Conservation (phyloP, 2,797 vertebrate species). For the Enteromius viviparus region DNA sequence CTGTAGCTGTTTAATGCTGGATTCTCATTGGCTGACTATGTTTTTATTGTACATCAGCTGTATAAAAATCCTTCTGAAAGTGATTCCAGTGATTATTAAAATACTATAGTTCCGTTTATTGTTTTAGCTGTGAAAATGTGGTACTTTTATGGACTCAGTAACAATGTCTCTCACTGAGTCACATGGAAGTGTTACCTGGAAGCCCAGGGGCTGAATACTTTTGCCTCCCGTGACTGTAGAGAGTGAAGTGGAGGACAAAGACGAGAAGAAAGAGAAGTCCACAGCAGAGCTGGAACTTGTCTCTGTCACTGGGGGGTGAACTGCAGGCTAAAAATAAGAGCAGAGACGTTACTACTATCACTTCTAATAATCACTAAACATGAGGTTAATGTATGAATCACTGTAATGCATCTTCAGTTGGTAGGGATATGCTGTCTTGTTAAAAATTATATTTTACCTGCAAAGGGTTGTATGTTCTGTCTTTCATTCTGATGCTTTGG, state of each 20-base stretch:
- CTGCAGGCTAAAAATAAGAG: slow-evolving; percentile 52
- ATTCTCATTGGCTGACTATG: not conserved
- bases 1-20: not conserved
- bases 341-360: not conserved
- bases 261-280: slow-evolving; percentile 72
- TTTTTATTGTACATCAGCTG: not conserved
- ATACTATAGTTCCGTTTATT: not conserved
- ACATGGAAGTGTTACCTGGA: slow-evolving; percentile 44
- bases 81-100: not conserved
- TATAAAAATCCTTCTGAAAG: not conserved
- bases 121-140: not conserved
- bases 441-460: slow-evolving; percentile 64
- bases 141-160: not conserved
- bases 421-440: not conserved
- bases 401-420: not conserved
- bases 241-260: slow-evolving; percentile 68
- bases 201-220: slow-evolving; percentile 46
- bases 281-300: slow-evolving; percentile 62
- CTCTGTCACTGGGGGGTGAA: slow-evolving; percentile 62
- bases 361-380: not conserved
- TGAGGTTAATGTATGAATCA: not conserved
- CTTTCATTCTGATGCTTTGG: slow-evolving; percentile 63
- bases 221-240: slow-evolving; percentile 58
- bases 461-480: slow-evolving; percentile 58
- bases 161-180: not conserved